phyloP scores from a whole-genome alignment of 2,797 vertebrate genomes.

The Rhabdophis nuchalis region DNA sequence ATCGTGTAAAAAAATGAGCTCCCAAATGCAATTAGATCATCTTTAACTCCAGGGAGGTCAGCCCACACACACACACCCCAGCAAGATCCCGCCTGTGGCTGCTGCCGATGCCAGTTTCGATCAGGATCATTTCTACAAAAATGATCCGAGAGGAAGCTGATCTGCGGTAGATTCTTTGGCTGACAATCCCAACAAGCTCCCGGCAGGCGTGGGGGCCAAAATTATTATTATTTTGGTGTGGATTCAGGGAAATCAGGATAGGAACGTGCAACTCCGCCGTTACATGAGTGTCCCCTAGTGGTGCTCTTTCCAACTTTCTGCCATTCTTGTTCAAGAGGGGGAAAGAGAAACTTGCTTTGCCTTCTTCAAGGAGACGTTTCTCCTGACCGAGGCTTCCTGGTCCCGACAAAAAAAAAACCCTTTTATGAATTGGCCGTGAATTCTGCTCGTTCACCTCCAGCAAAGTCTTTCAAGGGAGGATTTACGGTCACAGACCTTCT shows the following conservation, averaged over 20 bases:
- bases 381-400: too few relatives aligned
- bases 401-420: too few relatives aligned
- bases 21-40: rapidly evolving
- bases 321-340: not conserved
- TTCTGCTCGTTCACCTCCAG: too few relatives aligned
- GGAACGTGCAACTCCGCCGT: not conserved
- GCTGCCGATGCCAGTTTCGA: not conserved
- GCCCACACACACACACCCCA: too few relatives aligned
- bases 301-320: not conserved
- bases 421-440: too few relatives aligned
- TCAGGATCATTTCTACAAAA: rapidly evolving
- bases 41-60: not conserved
- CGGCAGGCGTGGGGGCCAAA: not conserved
- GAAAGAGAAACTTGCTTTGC: not conserved
- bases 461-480: too few relatives aligned
- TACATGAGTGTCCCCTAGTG: not conserved
- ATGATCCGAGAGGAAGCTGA: not conserved
- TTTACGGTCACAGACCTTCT: too few relatives aligned
- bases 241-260: not conserved
- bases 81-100: not conserved
- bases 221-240: too few relatives aligned
- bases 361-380: too few relatives aligned
- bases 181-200: not conserved
- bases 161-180: not conserved
- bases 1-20: not conserved